These are phyloP conservation scores for Sinonovacula constricta DNA, from an alignment of 1,140 invertebrate genomes.

Conservation along the genomic window DNA sequence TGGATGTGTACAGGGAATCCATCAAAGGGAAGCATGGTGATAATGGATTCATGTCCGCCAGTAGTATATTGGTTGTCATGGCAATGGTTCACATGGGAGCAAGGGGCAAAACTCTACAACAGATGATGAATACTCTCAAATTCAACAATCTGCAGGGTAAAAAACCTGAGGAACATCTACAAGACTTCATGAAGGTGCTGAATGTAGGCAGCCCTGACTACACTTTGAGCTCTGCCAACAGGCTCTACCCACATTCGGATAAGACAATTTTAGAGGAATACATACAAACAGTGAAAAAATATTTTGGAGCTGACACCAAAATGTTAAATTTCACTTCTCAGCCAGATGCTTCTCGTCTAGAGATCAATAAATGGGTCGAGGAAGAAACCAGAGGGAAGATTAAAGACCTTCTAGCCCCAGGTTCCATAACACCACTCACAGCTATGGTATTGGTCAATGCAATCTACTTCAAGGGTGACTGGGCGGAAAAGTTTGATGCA, in stretches of 20 bases:
- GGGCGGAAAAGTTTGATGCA: constrained; percentile 84
- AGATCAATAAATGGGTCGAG: constrained; percentile 85
- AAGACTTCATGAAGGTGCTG: constrained; percentile 4
- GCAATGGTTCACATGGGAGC: constrained; percentile 41
- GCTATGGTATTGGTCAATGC: constrained; percentile 87
- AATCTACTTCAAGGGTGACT: constrained; percentile 88
- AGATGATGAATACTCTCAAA: constrained; percentile 31
- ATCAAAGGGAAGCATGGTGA: not conserved
- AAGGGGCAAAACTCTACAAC: constrained; percentile 39
- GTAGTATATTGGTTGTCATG: constrained; percentile 36
- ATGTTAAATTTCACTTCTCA: constrained; percentile 8
- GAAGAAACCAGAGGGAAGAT: constrained; percentile 84
- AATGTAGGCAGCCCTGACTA: constrained; percentile 14
- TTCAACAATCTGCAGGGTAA: not conserved
- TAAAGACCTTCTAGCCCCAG: constrained; percentile 80
- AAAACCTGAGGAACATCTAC: constrained; percentile 11
- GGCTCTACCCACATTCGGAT: constrained; percentile 15
- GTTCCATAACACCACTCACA: constrained; percentile 80
- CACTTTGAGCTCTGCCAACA: constrained; percentile 19
- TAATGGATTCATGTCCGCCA: constrained; percentile 34
- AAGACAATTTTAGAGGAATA: constrained; percentile 22
- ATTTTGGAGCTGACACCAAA: constrained; percentile 19
- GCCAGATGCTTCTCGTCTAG: constrained; percentile 62
- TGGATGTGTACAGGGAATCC: constrained; percentile 24
- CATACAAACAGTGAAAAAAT: not conserved